These are phyloP conservation scores for Pterocles burchelli DNA, from an alignment of 2,113 vertebrate species.

Conservation along the genomic window DNA sequence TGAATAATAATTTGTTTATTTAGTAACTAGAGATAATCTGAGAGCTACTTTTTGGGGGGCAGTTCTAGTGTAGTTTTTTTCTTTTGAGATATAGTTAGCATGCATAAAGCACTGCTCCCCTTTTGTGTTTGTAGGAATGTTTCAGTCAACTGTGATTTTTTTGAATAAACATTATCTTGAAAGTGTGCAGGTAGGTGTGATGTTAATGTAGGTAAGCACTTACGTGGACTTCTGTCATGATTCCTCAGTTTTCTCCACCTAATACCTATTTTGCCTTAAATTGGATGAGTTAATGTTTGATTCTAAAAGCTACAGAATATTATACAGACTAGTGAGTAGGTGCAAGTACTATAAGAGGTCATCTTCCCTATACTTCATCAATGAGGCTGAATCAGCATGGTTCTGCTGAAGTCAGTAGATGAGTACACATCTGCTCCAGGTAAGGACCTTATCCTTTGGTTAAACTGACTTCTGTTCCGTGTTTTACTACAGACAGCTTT, in stretches of 20 bases:
- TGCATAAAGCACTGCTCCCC: neutral
- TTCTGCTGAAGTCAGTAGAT: neutral
- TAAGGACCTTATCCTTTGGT: neutral
- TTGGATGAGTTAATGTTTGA: neutral
- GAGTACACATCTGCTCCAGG: neutral
- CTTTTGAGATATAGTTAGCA: neutral
- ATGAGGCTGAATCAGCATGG: neutral
- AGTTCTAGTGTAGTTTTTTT: neutral
- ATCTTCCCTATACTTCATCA: neutral
- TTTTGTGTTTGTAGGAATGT: neutral
- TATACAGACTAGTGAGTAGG: neutral
- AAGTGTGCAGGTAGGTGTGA: neutral
- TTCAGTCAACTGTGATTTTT: neutral
- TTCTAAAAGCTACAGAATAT: neutral
- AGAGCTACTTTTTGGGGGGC: neutral
- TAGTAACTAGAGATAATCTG: neutral
- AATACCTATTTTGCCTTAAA: neutral
- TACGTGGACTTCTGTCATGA: neutral
- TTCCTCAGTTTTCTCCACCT: neutral
- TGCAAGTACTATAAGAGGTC: neutral
- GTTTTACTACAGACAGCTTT: neutral
- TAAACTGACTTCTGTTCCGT: neutral
- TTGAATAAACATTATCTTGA: neutral
- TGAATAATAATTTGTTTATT: neutral
- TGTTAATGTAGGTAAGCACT: neutral